Evolutionary conservation across 2,888 invertebrate genomes (phyloP).

Genomic region (Drosophila antonietae): DNA sequence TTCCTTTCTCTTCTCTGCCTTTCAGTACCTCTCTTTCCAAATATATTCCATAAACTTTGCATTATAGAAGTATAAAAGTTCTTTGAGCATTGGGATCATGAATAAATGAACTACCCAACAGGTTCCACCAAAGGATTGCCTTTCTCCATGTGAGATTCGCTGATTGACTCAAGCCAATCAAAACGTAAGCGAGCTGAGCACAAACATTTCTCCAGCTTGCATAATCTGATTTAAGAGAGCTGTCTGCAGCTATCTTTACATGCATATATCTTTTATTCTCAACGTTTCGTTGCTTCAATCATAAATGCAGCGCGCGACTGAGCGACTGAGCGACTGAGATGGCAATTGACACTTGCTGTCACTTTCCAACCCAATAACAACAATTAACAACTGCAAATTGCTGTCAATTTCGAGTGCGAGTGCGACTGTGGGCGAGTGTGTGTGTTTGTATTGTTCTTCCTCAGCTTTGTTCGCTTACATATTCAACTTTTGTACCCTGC

Average conservation of each 20-base stretch:
- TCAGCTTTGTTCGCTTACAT: conserved; percentile 21
- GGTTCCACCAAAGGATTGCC: background rate
- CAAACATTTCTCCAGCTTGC: background rate
- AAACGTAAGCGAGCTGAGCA: background rate
- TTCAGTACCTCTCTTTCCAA: too few species aligned
- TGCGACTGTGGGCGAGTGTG: too few species aligned
- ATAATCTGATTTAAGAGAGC: background rate
- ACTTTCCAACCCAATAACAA: conserved; percentile 40
- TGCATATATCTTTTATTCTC: background rate
- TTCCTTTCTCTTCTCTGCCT: too few species aligned
- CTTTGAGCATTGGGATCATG: background rate
- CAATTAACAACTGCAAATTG: conserved; percentile 61
- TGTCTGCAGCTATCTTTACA: background rate
- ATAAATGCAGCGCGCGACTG: conserved; percentile 10
- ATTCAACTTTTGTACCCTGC: background rate
- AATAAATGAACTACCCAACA: background rate
- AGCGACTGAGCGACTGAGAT: conserved; percentile 17
- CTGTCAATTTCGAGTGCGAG: conserved; percentile 55
- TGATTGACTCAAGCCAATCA: background rate
- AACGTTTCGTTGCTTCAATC: conserved; percentile 8
- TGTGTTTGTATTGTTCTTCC: conserved; percentile 27
- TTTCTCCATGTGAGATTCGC: background rate
- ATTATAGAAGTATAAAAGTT: background rate
- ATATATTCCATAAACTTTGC: too few species aligned
- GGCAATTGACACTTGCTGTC: conserved; percentile 38